Evolutionary conservation across 2,113 vertebrate genomes (phyloP).

Genomic region (Forbesichthys agassizii): DNA sequence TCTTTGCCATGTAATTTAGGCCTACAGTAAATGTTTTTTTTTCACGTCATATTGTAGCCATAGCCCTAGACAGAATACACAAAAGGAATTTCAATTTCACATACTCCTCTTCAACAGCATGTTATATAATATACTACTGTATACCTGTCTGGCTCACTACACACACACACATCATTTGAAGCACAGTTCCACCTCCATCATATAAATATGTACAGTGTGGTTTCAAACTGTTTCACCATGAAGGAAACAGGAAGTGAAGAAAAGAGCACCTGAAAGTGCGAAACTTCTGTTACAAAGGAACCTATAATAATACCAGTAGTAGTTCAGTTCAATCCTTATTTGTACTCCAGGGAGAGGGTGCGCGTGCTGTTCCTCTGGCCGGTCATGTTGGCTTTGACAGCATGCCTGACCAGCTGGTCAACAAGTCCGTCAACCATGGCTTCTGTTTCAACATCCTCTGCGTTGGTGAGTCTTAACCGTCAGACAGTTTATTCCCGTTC

Average conservation of each 20-base stretch:
- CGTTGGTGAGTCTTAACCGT: slow-evolving; percentile 87
- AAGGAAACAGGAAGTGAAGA: slow-evolving; percentile 75
- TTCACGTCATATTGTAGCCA: slow-evolving; percentile 43
- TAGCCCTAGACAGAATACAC: slow-evolving; percentile 35
- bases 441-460: slow-evolving; percentile 99
- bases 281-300: neutral
- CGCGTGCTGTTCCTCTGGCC: slow-evolving; percentile 88
- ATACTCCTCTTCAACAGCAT: neutral
- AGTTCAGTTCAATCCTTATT: slow-evolving; percentile 10
- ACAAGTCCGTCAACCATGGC: slow-evolving; percentile 96
- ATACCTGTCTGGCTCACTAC: neutral
- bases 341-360: slow-evolving; percentile 85
- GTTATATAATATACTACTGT: neutral
- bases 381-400: slow-evolving; percentile 99
- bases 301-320: neutral
- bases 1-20: slow-evolving; percentile 47
- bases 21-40: slow-evolving; percentile 61
- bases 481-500: slow-evolving; percentile 13
- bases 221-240: slow-evolving; percentile 52
- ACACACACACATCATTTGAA: neutral
- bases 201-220: slow-evolving; percentile 62
- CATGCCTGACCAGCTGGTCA: slow-evolving; percentile 99
- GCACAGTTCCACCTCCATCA: neutral
- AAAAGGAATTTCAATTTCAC: neutral
- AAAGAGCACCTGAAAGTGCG: slow-evolving; percentile 31